Percentiles rank a stretch among this genome's conserved stretches.
phyloP scores from a whole-genome alignment of 1,140 invertebrate species.

The Lordiphosa collinella region DNA sequence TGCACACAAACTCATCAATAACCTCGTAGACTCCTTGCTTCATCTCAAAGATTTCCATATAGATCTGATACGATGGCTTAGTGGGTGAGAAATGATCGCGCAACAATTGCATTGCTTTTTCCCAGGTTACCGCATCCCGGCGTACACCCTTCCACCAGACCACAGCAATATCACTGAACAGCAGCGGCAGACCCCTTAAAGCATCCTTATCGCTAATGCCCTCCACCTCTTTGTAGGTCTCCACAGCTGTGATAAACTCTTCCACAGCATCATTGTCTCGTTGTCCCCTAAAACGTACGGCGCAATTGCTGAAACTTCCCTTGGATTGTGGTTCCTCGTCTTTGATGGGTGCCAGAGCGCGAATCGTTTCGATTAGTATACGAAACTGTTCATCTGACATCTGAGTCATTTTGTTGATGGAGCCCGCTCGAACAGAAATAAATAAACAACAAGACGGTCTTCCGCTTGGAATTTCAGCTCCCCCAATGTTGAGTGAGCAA shows the following conservation, averaged over 20 bases:
- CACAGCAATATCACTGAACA: constrained; percentile 53
- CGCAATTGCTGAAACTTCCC: constrained; percentile 71
- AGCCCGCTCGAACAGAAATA: neutral
- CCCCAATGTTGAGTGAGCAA: neutral
- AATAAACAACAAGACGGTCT: constrained; percentile 23
- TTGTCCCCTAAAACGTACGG: constrained; percentile 62
- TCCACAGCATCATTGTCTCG: constrained; percentile 74
- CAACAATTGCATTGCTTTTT: constrained; percentile 49
- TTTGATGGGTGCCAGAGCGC: constrained; percentile 32
- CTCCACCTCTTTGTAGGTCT: constrained; percentile 72
- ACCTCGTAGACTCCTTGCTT: constrained; percentile 36
- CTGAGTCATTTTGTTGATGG: constrained; percentile 38
- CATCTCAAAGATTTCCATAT: constrained; percentile 68
- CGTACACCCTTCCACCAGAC: constrained; percentile 75
- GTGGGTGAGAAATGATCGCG: constrained; percentile 71
- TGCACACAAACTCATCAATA: constrained; percentile 68
- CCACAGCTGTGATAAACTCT: constrained; percentile 68
- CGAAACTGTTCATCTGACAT: constrained; percentile 60
- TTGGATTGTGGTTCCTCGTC: constrained; percentile 40
- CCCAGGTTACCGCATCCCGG: constrained; percentile 62
- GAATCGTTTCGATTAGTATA: constrained; percentile 56
- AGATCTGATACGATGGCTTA: constrained; percentile 68
- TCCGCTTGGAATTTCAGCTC: neutral
- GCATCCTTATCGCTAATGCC: constrained; percentile 72
- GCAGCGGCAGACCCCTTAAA: constrained; percentile 60